These are phyloP conservation scores for Meloidogyne exigua DNA, from an alignment of 1,140 invertebrate genomes.

Conservation along the genomic window DNA sequence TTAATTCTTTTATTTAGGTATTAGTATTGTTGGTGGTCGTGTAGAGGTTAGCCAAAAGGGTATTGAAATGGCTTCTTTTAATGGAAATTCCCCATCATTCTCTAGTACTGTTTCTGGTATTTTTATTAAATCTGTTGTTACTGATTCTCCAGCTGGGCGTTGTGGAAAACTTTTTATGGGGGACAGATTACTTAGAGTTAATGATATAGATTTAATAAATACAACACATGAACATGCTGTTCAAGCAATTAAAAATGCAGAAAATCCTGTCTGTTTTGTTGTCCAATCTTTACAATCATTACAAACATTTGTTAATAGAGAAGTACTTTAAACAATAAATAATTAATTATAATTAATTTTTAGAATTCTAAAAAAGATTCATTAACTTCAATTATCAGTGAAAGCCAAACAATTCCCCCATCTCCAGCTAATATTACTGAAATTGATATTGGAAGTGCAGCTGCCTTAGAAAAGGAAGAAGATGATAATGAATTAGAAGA, in stretches of 20 bases:
- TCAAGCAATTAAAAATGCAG: constrained; percentile 86
- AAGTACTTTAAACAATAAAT: neutral
- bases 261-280: constrained; percentile 82
- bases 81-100: constrained; percentile 52
- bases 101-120: constrained; percentile 77
- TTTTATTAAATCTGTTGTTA: constrained; percentile 93
- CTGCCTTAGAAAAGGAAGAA: constrained; percentile 73
- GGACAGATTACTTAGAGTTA: constrained; percentile 72
- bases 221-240: constrained; percentile 90
- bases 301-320: constrained; percentile 17
- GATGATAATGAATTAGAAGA: constrained; percentile 81
- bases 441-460: constrained; percentile 85
- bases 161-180: constrained; percentile 79
- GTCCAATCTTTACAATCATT: constrained; percentile 80
- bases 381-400: constrained; percentile 4
- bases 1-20: constrained; percentile 71
- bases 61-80: constrained; percentile 42
- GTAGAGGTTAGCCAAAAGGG: constrained; percentile 70
- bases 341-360: constrained; percentile 4
- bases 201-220: constrained; percentile 81
- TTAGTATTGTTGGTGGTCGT: constrained; percentile 94
- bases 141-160: constrained; percentile 87
- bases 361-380: constrained; percentile 12
- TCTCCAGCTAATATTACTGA: neutral
- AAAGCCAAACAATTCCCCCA: neutral